A percentile compares a stretch with the other conserved stretches of the same genome.
These are phyloP conservation scores for Argyrosomus japonicus DNA, from an alignment of 2,113 vertebrate genomes.

Conservation along the genomic window DNA sequence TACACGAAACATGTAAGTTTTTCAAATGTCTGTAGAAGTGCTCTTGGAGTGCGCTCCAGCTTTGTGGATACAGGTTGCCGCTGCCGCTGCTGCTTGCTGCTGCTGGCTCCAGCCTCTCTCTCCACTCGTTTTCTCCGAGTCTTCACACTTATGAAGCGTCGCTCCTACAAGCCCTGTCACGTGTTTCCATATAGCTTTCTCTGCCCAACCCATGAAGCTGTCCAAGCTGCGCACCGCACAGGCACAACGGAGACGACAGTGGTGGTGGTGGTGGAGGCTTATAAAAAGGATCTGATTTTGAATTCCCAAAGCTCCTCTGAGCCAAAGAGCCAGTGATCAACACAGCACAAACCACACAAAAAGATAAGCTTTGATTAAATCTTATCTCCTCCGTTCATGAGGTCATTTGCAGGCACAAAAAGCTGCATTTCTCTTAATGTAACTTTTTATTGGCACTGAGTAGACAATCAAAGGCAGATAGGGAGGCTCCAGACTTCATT, in stretches of 20 bases:
- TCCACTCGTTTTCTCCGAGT: conserved; percentile 52
- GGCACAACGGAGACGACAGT: conserved; percentile 41
- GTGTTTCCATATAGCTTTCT: conserved; percentile 67
- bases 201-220: conserved; percentile 69
- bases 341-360: not conserved
- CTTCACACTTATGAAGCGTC: conserved; percentile 81
- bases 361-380: not conserved
- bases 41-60: conserved; percentile 56
- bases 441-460: too few species aligned
- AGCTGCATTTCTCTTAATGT: not conserved
- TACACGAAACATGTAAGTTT: conserved; percentile 18
- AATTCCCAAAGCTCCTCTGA: conserved; percentile 48
- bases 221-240: conserved; percentile 39
- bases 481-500: conserved; percentile 28
- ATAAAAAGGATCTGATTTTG: conserved; percentile 34
- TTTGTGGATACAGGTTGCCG: conserved; percentile 33
- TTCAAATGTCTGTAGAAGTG: conserved; percentile 7
- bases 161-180: conserved; percentile 74
- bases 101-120: conserved; percentile 62
- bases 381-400: conserved; percentile 8
- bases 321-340: conserved; percentile 18
- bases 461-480: not conserved
- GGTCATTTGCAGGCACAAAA: conserved; percentile 9
- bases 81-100: conserved; percentile 15
- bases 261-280: conserved; percentile 19